Conservation (phyloP, 2,113 vertebrate genomes). For the Ammospiza caudacuta region DNA sequence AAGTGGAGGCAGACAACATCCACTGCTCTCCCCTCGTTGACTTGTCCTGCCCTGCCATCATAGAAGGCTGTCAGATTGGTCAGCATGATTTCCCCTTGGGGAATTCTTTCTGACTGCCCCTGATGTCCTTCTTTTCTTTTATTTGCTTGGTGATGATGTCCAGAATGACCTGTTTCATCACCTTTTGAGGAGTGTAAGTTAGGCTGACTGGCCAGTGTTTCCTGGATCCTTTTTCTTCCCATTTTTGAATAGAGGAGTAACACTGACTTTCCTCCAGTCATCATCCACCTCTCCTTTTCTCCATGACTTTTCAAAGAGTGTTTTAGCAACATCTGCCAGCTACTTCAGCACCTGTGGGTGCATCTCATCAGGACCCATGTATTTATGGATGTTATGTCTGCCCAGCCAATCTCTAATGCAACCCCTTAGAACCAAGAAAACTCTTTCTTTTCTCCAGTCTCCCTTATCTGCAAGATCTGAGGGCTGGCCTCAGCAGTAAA, state of each 20-base stretch:
- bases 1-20: neutral
- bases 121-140: neutral
- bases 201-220: neutral
- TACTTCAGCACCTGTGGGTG: neutral
- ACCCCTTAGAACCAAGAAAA: neutral
- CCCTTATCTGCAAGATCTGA: neutral
- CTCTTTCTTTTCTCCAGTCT: neutral
- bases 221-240: neutral
- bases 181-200: neutral
- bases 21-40: neutral
- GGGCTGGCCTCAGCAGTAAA: neutral
- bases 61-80: neutral
- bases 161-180: neutral
- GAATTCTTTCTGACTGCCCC: neutral
- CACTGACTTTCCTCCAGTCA: neutral
- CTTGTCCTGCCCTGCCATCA: fast-evolving
- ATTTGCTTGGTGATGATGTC: neutral
- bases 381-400: neutral
- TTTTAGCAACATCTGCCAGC: neutral
- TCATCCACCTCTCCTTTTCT: neutral
- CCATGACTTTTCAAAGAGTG: neutral
- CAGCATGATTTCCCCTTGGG: neutral
- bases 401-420: neutral
- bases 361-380: neutral
- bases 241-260: neutral